Conservation (phyloP, 64 coral and sea anemone genomes). For the Porites lutea region DNA sequence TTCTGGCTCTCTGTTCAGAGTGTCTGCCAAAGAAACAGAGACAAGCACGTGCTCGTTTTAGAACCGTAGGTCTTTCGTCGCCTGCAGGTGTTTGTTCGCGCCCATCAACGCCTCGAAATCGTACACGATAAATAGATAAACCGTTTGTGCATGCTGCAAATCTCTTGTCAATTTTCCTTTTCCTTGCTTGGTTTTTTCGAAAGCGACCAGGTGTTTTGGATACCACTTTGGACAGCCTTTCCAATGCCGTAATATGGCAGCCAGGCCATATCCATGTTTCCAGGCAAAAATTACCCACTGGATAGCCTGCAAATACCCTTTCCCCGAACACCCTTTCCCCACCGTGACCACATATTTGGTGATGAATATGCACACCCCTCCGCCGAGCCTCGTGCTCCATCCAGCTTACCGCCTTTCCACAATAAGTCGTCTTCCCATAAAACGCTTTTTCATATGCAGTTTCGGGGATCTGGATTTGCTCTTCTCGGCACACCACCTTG, state of each 20-base stretch:
- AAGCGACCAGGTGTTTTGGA: not conserved
- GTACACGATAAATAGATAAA: slow-evolving; percentile 9
- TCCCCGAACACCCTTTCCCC: too few relatives aligned
- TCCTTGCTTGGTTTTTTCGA: not conserved
- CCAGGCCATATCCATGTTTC: not conserved
- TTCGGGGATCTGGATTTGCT: not conserved
- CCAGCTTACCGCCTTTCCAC: not conserved
- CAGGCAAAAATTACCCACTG: not conserved
- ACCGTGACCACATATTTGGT: not conserved
- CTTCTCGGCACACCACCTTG: not conserved
- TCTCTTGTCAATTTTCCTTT: not conserved
- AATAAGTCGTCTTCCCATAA: not conserved
- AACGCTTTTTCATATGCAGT: not conserved
- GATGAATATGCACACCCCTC: not conserved
- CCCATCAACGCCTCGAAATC: slow-evolving; percentile 46
- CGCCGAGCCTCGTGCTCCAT: not conserved
- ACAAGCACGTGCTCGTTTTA: slow-evolving; percentile 31
- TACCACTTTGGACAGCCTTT: not conserved
- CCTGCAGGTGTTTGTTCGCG: not conserved
- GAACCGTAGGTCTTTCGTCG: not conserved
- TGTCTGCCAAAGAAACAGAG: slow-evolving; percentile 22
- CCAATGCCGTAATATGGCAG: slow-evolving; percentile 10
- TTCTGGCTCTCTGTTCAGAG: not conserved
- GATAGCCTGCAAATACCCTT: not conserved
- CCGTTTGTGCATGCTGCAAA: not conserved